These are phyloP conservation scores for Metopolophium dirhodum DNA, from an alignment of 1,140 invertebrate genomes.

Conservation along the genomic window DNA sequence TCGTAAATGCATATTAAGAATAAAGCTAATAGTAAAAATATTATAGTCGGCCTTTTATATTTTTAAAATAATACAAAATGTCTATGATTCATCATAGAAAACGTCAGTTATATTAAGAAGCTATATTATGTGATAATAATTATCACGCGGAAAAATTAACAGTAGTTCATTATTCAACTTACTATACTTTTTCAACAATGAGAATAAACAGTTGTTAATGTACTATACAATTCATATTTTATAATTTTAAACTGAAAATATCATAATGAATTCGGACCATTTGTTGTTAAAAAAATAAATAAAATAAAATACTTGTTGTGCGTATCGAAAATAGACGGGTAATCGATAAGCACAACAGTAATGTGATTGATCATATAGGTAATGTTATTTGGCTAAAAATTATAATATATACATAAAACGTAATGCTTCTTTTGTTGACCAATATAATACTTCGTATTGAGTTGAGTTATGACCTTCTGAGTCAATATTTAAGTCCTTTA, in stretches of 20 bases:
- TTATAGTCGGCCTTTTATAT: neutral
- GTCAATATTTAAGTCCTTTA: neutral
- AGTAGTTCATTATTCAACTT: neutral
- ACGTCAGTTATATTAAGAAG: neutral
- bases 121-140: neutral
- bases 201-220: neutral
- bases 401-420: neutral
- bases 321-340: neutral
- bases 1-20: too few relatives aligned
- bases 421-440: neutral
- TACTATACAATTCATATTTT: neutral
- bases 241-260: neutral
- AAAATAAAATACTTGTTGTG: conserved; percentile 8
- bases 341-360: neutral
- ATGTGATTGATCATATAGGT: neutral
- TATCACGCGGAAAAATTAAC: neutral
- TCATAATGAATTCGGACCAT: neutral
- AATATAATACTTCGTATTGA: neutral
- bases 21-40: too few relatives aligned
- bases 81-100: neutral
- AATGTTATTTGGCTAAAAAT: neutral
- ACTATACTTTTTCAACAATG: neutral
- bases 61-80: neutral
- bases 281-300: neutral
- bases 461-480: neutral